Base-by-base conservation (phyloP, 92 coral and sea anemone genomes). In the Epizoanthus stellaris region DNA sequence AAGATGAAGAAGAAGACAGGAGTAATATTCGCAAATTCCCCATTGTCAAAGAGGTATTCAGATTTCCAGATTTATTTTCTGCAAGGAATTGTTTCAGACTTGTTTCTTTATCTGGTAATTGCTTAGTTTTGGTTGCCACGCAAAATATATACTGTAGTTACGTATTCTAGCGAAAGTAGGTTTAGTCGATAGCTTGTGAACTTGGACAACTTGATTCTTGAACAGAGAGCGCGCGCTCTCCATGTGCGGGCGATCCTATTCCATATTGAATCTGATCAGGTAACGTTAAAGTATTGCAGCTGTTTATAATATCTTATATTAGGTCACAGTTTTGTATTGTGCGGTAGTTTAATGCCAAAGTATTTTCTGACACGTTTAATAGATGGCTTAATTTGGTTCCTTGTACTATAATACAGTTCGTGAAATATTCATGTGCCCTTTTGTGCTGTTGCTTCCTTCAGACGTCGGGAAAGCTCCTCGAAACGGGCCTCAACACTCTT, bases 31-130 rank as follows among this genome's bases (percentile, higher is more conserved):
- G 95, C 38, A 96, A 94, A 76, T 93, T 84, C 47, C 95, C 97
- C 40, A 80, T 96, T 70, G 99, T 96, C 67, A 60, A 93, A 76
- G 99, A 94, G 96, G 99, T 96, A 91, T 70, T 63, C 82, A 62
- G 17, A 61, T 39, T 77, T 61, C 43, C 82, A 70, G 54, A 72
- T 67, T 19, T 15, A 3, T 12, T 25, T 23, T 17, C 12, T 54
- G 36, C 65, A 45, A 7, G 21, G 9, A 52, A 67, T 0, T 53
- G 82, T 16, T n/a, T 64, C 38, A 21, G 82, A 57, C 19, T 13
- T 14, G 10, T 11, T 57, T 61, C 17, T 76, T 15, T 17, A 76
- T 40, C 64, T 10, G 13, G 9, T 43, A 75, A 20, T 76, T 36
- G 10, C 34, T 76, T 21, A 36, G 15, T 59, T 36, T 56, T 66